Conservation (phyloP, 2,797 vertebrate species). For the Hypotaenidia philippensis region DNA sequence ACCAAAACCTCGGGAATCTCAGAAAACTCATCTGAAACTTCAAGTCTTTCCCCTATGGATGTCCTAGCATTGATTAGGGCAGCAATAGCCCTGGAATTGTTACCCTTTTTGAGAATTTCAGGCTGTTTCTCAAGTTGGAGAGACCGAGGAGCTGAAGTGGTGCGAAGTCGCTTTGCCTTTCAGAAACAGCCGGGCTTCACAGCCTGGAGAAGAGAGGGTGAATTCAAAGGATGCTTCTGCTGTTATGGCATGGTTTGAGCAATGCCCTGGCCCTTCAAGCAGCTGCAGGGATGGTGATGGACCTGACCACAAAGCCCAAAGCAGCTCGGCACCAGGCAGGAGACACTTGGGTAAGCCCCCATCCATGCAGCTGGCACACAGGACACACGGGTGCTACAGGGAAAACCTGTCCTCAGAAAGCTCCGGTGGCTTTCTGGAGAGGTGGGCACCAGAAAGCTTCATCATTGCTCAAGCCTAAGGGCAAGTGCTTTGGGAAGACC, state of each 20-base stretch:
- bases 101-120: not conserved
- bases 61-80: accelerated
- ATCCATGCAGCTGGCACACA: accelerated
- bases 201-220: not conserved
- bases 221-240: not conserved
- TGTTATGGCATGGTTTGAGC: not conserved
- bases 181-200: not conserved
- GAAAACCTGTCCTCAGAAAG: accelerated
- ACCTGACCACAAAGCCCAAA: not conserved
- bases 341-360: not conserved
- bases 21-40: not conserved
- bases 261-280: not conserved
- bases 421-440: not conserved
- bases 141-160: not conserved
- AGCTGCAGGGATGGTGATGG: not conserved
- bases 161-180: not conserved
- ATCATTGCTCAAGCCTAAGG: not conserved
- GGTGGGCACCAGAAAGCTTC: not conserved
- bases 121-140: not conserved
- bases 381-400: accelerated
- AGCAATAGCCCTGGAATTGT: not conserved
- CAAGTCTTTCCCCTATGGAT: not conserved
- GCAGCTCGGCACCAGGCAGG: accelerated
- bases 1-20: not conserved
- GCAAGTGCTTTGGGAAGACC: not conserved